Conservation (phyloP, 1,140 invertebrate genomes). For the Diachasma alloeum region DNA sequence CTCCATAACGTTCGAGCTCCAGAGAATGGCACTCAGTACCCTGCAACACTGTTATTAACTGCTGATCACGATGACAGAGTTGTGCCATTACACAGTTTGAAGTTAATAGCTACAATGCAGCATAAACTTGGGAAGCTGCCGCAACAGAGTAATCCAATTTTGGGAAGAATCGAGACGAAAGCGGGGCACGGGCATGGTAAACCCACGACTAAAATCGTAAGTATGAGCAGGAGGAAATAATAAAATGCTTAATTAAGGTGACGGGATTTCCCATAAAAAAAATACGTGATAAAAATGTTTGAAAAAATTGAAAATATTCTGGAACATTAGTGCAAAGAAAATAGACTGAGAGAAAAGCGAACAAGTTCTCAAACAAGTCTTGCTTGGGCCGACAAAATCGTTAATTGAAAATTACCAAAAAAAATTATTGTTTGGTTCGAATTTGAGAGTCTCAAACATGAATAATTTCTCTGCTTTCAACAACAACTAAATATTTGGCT, state of each 20-base stretch:
- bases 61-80: conserved; percentile 99
- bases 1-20: conserved; percentile 90
- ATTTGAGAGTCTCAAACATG: no score
- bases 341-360: no score
- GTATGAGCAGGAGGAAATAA: conserved; percentile 39
- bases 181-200: conserved; percentile 96
- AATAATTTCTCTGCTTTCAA: no score
- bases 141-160: conserved; percentile 85
- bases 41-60: conserved; percentile 88
- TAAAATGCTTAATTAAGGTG: background rate
- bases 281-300: no score
- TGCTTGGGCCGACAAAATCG: no score
- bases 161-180: conserved; percentile 92
- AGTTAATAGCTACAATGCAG: conserved; percentile 93
- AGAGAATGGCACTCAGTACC: conserved; percentile 77
- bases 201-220: conserved; percentile 90
- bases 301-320: no score
- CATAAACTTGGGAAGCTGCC: conserved; percentile 71
- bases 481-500: no score
- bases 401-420: no score
- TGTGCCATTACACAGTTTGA: conserved; percentile 94
- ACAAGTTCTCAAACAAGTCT: no score
- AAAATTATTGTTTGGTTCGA: no score
- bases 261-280: no score
- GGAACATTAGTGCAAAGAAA: no score